Conservation (phyloP, 1,140 invertebrate species). For the Pseudomyrmex gracilis region DNA sequence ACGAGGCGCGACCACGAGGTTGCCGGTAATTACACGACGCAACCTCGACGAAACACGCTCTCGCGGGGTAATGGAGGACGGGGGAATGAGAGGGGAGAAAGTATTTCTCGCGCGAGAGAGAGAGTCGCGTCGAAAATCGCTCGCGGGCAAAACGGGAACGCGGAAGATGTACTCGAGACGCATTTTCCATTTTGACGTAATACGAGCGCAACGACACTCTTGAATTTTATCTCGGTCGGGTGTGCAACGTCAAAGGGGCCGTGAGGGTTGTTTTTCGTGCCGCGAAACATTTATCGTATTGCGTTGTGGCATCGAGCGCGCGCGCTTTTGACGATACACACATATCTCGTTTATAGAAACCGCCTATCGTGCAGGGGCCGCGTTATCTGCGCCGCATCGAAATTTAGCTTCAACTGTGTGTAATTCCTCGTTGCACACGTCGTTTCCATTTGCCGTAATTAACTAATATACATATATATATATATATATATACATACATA, state of each 20-base stretch:
- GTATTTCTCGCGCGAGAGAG: background rate
- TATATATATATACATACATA: constrained; percentile 8
- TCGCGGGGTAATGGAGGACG: no score
- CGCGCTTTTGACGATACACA: constrained; percentile 6
- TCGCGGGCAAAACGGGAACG: background rate
- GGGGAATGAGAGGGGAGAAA: background rate
- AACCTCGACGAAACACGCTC: constrained; percentile 2
- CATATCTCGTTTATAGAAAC: constrained; percentile 10
- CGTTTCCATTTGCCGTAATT: constrained; percentile 35
- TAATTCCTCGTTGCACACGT: constrained; percentile 13
- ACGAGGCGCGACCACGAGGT: background rate
- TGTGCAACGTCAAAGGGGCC: constrained; percentile 24
- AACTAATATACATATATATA: constrained; percentile 28
- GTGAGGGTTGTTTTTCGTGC: background rate
- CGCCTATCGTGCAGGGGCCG: constrained; percentile 4
- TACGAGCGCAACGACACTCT: background rate
- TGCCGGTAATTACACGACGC: constrained; percentile 28
- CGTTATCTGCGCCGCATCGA: constrained; percentile 57
- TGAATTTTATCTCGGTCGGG: constrained; percentile 18
- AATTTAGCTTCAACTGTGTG: constrained; percentile 58
- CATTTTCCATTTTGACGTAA: constrained; percentile 15
- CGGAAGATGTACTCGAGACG: background rate
- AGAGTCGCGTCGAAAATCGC: constrained; percentile 9
- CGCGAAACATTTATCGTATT: constrained; percentile 62
- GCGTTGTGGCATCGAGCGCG: constrained; percentile 52